Evolutionary conservation across 2,797 vertebrate genomes (phyloP).

Genomic region (Eutrigla gurnardus): DNA sequence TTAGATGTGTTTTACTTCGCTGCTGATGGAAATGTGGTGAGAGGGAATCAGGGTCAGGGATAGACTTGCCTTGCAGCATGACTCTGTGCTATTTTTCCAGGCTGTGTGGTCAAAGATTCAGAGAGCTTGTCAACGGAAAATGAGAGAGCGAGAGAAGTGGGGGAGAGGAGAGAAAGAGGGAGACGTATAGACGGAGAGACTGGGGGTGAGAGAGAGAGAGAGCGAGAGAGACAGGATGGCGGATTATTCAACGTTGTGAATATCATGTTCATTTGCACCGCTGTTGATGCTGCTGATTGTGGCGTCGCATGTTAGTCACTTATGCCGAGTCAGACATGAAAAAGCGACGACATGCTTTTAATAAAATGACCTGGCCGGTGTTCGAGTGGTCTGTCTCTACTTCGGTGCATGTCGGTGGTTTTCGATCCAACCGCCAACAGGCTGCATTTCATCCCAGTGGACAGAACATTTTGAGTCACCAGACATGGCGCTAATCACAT

Average conservation of each 20-base stretch:
- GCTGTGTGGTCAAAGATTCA: conserved; percentile 86
- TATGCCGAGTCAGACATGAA: conserved; percentile 46
- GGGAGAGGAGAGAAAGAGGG: conserved; percentile 71
- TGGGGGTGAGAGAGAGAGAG: conserved; percentile 59
- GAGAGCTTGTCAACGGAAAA: conserved; percentile 87
- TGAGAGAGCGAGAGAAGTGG: conserved; percentile 77
- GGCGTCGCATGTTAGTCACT: conserved; percentile 48
- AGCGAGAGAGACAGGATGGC: conserved; percentile 41
- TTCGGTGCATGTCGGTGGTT: conserved; percentile 73
- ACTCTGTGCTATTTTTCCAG: conserved; percentile 86
- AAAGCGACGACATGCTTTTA: conserved; percentile 65
- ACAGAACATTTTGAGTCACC: conserved; percentile 67
- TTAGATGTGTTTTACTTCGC: conserved; percentile 86
- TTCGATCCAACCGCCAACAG: conserved; percentile 71
- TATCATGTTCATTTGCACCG: conserved; percentile 54
- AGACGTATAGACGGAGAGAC: conserved; percentile 64
- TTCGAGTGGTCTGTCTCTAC: conserved; percentile 62
- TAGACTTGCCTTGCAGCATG: conserved; percentile 86
- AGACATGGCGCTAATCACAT: conserved; percentile 62
- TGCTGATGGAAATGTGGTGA: conserved; percentile 89
- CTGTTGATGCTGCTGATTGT: conserved; percentile 55
- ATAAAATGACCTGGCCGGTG: conserved; percentile 68
- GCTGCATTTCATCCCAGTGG: conserved; percentile 66
- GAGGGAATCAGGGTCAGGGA: conserved; percentile 88
- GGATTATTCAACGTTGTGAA: conserved; percentile 55